phyloP scores from a whole-genome alignment of 1,140 invertebrate species.

The Argopecten irradians region DNA sequence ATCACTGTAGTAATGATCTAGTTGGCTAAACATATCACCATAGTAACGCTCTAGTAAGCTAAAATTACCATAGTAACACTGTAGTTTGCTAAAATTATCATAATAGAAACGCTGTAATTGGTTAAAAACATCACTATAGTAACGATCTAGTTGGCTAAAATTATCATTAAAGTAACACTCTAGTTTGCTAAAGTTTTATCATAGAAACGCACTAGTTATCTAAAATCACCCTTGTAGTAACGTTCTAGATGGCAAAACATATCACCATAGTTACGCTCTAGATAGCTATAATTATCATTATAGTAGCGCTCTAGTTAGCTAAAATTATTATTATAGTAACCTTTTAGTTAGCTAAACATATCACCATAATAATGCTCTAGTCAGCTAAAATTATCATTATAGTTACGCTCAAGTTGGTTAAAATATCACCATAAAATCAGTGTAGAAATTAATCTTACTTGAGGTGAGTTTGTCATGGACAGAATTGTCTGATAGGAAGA shows the following conservation, averaged over 20 bases:
- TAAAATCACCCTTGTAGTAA: too few species aligned
- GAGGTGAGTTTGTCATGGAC: constrained; percentile 47
- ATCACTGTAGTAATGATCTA: background rate
- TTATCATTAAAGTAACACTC: too few species aligned
- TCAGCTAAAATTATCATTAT: background rate
- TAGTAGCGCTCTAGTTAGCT: too few species aligned
- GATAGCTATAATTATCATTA: too few species aligned
- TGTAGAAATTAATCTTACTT: constrained; percentile 55
- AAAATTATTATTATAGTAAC: background rate
- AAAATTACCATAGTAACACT: too few species aligned
- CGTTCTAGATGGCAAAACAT: too few species aligned
- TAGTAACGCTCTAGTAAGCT: background rate
- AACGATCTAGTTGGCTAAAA: too few species aligned
- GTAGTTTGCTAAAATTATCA: too few species aligned
- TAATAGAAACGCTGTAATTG: background rate
- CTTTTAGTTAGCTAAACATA: background rate
- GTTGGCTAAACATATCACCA: background rate
- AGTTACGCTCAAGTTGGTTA: background rate
- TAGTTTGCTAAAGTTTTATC: too few species aligned
- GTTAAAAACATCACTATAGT: background rate
- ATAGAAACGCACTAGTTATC: too few species aligned
- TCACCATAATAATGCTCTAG: background rate
- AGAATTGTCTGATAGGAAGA: constrained; percentile 49
- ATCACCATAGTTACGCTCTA: too few species aligned
- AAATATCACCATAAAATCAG: background rate